Percentiles rank a stretch among this genome's conserved stretches.
Conservation (phyloP, 2,888 invertebrate genomes). For the Plebejus anna region DNA sequence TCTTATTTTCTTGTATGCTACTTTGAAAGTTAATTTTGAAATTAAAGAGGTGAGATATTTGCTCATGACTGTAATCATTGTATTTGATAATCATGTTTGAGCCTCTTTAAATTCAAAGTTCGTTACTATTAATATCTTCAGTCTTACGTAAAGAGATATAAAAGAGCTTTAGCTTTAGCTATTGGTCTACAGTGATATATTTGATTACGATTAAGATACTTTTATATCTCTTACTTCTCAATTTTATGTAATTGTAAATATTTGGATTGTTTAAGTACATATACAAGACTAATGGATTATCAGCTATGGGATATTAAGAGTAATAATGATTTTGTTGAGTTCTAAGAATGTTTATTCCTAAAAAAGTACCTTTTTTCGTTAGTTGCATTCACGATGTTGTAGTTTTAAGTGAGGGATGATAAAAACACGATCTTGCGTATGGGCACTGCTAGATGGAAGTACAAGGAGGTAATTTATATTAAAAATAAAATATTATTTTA, state of each 20-base stretch:
- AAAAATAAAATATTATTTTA: constrained; percentile 44
- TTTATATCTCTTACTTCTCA: constrained; percentile 13
- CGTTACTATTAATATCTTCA: constrained; percentile 1
- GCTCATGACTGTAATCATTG: not conserved
- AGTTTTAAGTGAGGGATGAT: constrained; percentile 51
- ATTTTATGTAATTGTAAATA: constrained; percentile 30
- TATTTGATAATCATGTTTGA: not conserved
- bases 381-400: constrained; percentile 55
- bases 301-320: constrained; percentile 49
- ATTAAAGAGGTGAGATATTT: constrained; percentile 6
- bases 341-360: constrained; percentile 75
- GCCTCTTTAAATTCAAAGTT: constrained; percentile 20
- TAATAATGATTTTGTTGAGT: constrained; percentile 58
- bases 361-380: constrained; percentile 62
- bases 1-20: constrained; percentile 44
- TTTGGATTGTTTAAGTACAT: constrained; percentile 28
- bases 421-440: constrained; percentile 54
- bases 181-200: not conserved
- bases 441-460: constrained; percentile 52
- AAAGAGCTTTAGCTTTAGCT: constrained; percentile 18
- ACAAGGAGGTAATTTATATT: constrained; percentile 64
- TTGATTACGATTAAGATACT: constrained; percentile 9
- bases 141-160: constrained; percentile 1
- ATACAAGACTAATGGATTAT: constrained; percentile 28
- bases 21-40: constrained; percentile 31